Evolutionary conservation across 2,113 vertebrate species (phyloP), one percentile per base, ranked within the genome.

Genomic region (Thunnus maccoyii): DNA sequence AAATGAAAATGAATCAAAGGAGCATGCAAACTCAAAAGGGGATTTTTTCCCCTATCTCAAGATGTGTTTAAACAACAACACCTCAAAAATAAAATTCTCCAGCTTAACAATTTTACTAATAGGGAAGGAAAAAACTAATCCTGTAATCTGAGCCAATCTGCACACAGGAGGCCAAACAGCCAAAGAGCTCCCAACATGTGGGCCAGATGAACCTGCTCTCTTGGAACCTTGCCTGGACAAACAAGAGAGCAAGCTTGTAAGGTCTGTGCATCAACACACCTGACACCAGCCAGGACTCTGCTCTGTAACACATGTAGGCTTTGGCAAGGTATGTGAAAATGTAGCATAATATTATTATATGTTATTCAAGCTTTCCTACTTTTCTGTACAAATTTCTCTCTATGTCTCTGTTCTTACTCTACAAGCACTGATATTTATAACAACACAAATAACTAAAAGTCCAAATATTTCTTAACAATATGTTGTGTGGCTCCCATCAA

Each of bases 211-310:
- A 92, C 71, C 81, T 82, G 89, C 85, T 87, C 85, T 86, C 75
- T 89, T 92, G 91, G 91, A 91, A 64, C 80, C 67, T 80, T 91
- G 89, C 92, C 92, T 92, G 90, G 86, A 88, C 89, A 86, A 91
- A 92, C 83, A 78, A 72, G 85, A 84, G 80, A 18, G 81, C 62
- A 70, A 36, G 78, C 88, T 86, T 88, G 86, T 91, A 88, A 88
- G 83, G 81, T 79, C 69, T 91, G 89, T 81, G 76, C 86, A 90
- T 89, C 83, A 85, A 77, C 86, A 88, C 84, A 83, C 77, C 83
- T 87, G 85, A 82, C 90, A 86, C 56, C 76, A 81, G 85, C 87
- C 82, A 66, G 85, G 68, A 68, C 77, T 57, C 50, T 32, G 79
- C 73, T 73, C 68, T 66, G 63, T 52, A 81, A 76, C 82, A 88